Base-by-base conservation (phyloP, 2,797 vertebrate species). In the Numenius phaeopus region DNA sequence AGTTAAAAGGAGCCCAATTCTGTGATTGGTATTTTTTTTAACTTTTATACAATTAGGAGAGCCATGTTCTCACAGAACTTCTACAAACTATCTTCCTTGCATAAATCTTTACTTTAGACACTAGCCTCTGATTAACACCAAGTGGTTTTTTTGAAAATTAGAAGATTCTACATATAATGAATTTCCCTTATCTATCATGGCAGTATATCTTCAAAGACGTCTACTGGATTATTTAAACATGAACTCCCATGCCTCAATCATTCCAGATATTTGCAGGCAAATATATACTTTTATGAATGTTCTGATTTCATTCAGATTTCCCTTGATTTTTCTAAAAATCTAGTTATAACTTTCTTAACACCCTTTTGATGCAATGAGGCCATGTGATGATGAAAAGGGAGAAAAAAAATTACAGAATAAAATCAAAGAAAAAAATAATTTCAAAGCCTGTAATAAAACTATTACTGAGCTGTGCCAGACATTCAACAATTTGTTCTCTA, bases 31-130 rank as follows among this genome's bases (percentile, higher is more conserved):
- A 49, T 87, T 75, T 81, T 81, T 40, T 49, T 42, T 72, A 80
- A 46, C 20, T 49, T 91, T 22, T 44, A n/a, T 24, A 73, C 34
- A 61, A 82, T 62, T 78, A 83, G 52, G n/a, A 85, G 39, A 76
- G 87, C 42, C 3, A 5, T 21, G 22, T 79, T 90, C 86, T 91
- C 71, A 90, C 4, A 5, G 11, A 32, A 65, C 50, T 82, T 81
- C 11, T 52, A 44, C 10, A 76, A 83, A 65, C 14, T 34, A 69
- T 26, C 62, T 89, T 27, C 58, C 32, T 55, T 24, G 10, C n/a
- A 75, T 75, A 97, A 95, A 89, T 70, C 83, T 97, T 80, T 70
- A 58, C 14, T 23, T 91, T 50, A 91, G 85, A 84, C 76, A 84
- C 42, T 24, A 81, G 29, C 21, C 70, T 86, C 75, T 92, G 80